These are phyloP conservation scores for Platygyra sinensis DNA, from an alignment of 64 coral and sea anemone genomes.

Conservation along the genomic window DNA sequence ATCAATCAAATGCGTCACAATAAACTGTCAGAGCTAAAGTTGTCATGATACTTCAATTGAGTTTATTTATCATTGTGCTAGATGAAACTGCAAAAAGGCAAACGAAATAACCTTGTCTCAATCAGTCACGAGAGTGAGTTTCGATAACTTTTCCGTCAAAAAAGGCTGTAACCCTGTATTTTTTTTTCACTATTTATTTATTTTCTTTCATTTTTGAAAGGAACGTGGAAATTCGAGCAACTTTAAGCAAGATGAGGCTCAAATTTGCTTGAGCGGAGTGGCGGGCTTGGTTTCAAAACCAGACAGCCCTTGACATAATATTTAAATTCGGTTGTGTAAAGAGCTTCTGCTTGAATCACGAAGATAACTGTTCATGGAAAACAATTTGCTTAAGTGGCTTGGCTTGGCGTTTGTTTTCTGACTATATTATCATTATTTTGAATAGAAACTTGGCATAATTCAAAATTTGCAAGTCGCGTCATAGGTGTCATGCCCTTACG, in stretches of 20 bases:
- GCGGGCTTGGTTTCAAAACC: too few species aligned
- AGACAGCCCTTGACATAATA: too few species aligned
- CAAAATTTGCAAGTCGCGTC: conserved; percentile 3
- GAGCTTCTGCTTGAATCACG: neutral
- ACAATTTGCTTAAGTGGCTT: too few species aligned
- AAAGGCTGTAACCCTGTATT: neutral
- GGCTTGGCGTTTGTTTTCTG: neutral
- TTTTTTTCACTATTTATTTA: conserved; percentile 2
- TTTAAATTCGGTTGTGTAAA: too few species aligned
- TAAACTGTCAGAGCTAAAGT: too few species aligned
- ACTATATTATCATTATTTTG: neutral
- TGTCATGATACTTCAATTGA: too few species aligned
- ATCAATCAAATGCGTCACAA: too few species aligned
- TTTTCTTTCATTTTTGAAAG: neutral
- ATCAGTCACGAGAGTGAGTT: neutral
- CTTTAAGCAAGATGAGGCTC: too few species aligned
- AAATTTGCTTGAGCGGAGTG: too few species aligned
- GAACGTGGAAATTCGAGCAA: too few species aligned
- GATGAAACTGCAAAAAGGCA: neutral
- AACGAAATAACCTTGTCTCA: neutral
- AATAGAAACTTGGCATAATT: too few species aligned
- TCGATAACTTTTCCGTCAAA: too few species aligned
- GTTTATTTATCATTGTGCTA: neutral
- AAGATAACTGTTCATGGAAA: conserved; percentile 6
- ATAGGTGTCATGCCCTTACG: conserved; percentile 21